Evolutionary conservation across 35 echinoderm and acorn worm species (phyloP).

Genomic region (Hemicentrotus pulcherrimus): DNA sequence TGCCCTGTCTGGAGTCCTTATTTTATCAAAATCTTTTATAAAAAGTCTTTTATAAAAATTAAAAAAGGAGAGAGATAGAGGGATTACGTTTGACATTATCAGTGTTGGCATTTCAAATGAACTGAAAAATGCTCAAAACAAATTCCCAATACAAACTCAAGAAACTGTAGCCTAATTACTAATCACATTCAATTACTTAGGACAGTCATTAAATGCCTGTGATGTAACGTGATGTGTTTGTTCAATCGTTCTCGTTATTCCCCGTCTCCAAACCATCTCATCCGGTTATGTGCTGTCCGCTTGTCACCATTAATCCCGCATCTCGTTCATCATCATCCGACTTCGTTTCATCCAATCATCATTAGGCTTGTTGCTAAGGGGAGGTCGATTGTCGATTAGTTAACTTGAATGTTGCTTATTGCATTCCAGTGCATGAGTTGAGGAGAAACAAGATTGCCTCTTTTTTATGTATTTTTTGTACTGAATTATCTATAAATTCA

Average conservation of each 20-base stretch:
- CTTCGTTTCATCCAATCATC: constrained; percentile 45
- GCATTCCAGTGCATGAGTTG: not conserved
- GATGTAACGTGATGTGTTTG: constrained; percentile 28
- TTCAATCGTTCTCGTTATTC: constrained; percentile 29
- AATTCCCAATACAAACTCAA: not conserved
- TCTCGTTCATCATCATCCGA: constrained; percentile 35
- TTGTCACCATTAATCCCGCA: constrained; percentile 37
- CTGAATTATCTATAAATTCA: too few relatives aligned
- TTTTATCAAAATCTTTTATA: not conserved
- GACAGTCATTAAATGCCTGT: not conserved
- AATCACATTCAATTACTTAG: constrained; percentile 16
- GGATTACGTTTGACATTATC: not conserved
- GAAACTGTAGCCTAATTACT: constrained; percentile 19
- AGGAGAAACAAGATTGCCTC: too few relatives aligned
- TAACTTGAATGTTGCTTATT: not conserved
- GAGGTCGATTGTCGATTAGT: not conserved
- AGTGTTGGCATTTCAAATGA: not conserved
- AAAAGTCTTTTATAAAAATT: not conserved
- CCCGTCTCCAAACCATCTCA: not conserved
- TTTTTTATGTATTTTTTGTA: too few relatives aligned
- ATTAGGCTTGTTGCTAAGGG: constrained; percentile 36
- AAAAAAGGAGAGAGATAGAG: not conserved
- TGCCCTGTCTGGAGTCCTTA: not conserved
- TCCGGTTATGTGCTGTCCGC: constrained; percentile 3
- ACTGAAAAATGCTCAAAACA: not conserved